Base-by-base conservation (phyloP, 2,113 vertebrate species). In the Dasypus novemcinctus region DNA sequence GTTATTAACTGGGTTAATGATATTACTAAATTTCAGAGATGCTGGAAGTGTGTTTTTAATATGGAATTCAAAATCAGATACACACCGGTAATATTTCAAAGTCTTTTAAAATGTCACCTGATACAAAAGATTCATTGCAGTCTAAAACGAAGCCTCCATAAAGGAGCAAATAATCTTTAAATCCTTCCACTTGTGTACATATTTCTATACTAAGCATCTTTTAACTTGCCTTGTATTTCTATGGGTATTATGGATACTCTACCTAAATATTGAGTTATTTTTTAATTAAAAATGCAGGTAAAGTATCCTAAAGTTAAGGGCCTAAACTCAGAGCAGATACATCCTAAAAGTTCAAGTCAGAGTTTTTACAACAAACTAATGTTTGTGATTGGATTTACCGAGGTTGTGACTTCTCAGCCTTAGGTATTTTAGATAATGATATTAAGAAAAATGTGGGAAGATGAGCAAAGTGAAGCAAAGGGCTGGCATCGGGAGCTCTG, bases 21-120 rank as follows among this genome's bases (percentile, higher is more conserved):
- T 97, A 95, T 98, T 93, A 98, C 97, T 96, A 95, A 97, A 90
- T 81, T 80, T 72, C 78, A 94, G 80, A 43, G 33, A 92, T 36
- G 3, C 83, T 95, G 46, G 96, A n/a, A 90, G 46, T 96, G 91
- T 57, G 76, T 78, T 89, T 92, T 97, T 69, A 61, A 95, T 78
- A 85, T 90, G 15, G 93, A 78, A 29, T 20, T 69, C 61, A 95
- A 87, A 97, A 97, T 96, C 80, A 96, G 93, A 94, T 54, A 80
- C 3, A 79, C 8, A 36, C 1, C 71, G 0, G 0, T 79, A 95
- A 41, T 95, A 96, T 43, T 93, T 76, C 72, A 41, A 57, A 87
- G 36, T 82, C 33, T 87, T 57, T 85, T 61, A 95, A 95, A 96
- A 92, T 93, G 91, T 20, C 2, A 87, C 41, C 46, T 64, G 25